Base-by-base conservation (phyloP, 2,888 invertebrate genomes). In the Thecophora atra region DNA sequence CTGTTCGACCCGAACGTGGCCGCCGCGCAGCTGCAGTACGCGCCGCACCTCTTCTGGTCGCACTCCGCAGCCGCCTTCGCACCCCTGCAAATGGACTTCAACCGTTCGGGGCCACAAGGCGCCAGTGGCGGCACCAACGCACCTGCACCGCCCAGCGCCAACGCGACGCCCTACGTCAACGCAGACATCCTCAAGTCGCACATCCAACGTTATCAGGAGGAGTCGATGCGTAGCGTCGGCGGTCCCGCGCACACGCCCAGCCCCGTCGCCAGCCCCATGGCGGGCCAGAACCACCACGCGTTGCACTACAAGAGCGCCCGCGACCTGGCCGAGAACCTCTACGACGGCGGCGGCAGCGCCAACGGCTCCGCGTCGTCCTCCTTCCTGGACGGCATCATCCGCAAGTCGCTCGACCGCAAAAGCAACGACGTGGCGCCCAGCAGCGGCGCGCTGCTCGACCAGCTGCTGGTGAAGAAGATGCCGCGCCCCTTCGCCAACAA, bases 341-440 rank as follows among this genome's bases (percentile, higher is more conserved):
- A 93, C 88, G 89, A 93, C 84, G 73, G 77, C 6, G 89, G 88
- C 21, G 87, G 89, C 60, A 89, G 89, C 5, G 91, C 92, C 77
- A 94, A 93, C 76, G 93, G 93, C 71, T 54, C 67, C 19, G 28
- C 44, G 24, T 26, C 64, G 26, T 88, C 91, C 13, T 88, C 91
- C 44, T 79, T 94, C 84, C 88, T 94, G 68, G 94, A 95, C 82
- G 94, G 94, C 68, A 93, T 95, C 79, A 95, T 95, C 78, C 89
- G 94, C 79, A 93, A 94, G 77, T 93, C 92, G 78, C 88, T 95
- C 75, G 94, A 94, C 84, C 90, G 91, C 47, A 79, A 89, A 82
- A 80, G 75, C 89, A 82, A 88, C 88, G 72, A 88, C 88, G 73
- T 86, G 56, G 77, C 75, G 56, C 78, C 80, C 28, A 7, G 71